These are phyloP conservation scores for Benthosema pterotum DNA, from an alignment of 2,797 vertebrate genomes.

Conservation along the genomic window DNA sequence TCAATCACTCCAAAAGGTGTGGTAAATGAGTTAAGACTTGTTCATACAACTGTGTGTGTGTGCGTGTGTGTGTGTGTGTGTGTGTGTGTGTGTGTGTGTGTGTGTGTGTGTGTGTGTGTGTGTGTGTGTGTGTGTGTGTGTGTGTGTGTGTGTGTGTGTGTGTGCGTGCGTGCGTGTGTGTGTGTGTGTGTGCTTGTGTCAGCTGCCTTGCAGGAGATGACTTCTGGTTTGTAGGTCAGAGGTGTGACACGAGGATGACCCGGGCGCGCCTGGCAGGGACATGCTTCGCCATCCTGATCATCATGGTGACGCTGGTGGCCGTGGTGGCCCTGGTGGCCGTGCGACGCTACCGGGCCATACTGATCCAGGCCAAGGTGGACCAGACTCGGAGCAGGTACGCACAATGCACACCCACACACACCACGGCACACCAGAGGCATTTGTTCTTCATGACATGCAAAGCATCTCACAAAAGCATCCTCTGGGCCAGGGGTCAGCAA, in stretches of 20 bases:
- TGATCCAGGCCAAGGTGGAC: constrained; percentile 87
- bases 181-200: constrained; percentile 20
- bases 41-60: no score
- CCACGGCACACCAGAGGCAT: no score
- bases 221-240: constrained; percentile 88
- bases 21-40: no score
- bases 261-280: constrained; percentile 77
- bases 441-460: no score
- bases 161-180: not conserved
- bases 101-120: constrained; percentile 16
- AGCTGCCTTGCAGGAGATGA: constrained; percentile 86
- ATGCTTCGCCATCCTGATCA: constrained; percentile 78
- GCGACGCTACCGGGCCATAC: constrained; percentile 81
- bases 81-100: constrained; percentile 1
- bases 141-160: constrained; percentile 21
- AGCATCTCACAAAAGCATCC: no score
- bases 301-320: constrained; percentile 71
- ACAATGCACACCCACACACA: constrained; percentile 1
- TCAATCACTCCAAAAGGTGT: no score
- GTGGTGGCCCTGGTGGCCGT: constrained; percentile 77
- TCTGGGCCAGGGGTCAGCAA: no score
- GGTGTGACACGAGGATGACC: constrained; percentile 86
- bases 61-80: not conserved
- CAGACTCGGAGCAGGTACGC: constrained; percentile 90
- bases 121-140: constrained; percentile 31